Base-by-base conservation (phyloP, 2,797 vertebrate species). In the Pteropus rufus region DNA sequence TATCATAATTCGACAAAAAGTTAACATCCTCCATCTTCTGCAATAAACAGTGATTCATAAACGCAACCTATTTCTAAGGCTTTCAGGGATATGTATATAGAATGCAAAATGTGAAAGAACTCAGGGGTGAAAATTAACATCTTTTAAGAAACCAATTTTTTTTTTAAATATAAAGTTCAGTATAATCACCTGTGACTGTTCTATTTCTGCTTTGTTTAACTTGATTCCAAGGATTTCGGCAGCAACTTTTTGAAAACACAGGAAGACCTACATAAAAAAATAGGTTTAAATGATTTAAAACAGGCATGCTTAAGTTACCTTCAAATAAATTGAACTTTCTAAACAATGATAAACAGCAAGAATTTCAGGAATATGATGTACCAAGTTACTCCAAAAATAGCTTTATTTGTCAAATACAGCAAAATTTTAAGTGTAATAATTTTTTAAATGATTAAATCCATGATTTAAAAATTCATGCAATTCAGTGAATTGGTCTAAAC, bases 171-270 rank as follows among this genome's bases (percentile, higher is more conserved):
- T 44, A 91, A 95, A 98, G 92, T 96, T 92, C 79, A 97, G 75
- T 15, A 98, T 97, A 98, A 97, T 99, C 98, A 99, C 99, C 99
- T 99, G 99, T 89, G 99, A 99, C 98, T 99, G 99, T 98, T 99
- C 99, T 96, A 99, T 98, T 98, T 99, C 99, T 95, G 99, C 99
- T 99, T 99, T 99, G 98, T 99, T 99, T 98, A 99, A 99, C 98
- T 99, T 99, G 96, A 99, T 99, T 89, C 99, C 99, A 73, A 99
- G 99, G 97, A 99, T 99, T 95, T 99, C 99, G 96, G 99, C 99
- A 97, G 99, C 99, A 97, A 99, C 98, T 98, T 99, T 99, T 98
- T 99, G 99, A 99, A 99, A 99, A 98, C 99, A 99, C 96, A 99
- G 99, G 98, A 99, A 99, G 87, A 99, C 99, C 99, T 99, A 98